Base-by-base conservation (phyloP, 2,797 vertebrate genomes). In the Eulemur rubriventer region DNA sequence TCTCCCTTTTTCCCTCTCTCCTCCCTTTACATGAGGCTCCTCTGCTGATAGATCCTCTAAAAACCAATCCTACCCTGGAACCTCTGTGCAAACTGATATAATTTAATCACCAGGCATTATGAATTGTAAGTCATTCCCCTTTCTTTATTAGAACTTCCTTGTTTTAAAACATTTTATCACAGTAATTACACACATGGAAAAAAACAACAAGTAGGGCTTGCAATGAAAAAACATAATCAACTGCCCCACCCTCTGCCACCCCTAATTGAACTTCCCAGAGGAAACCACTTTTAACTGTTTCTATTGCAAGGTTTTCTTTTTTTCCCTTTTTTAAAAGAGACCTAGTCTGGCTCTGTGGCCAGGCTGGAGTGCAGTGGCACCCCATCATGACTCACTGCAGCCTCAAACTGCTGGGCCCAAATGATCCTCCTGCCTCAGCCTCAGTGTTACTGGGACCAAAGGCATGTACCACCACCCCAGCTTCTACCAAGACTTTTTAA, bases 141-240 rank as follows among this genome's bases (percentile, higher is more conserved):
- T 84, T 65, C 8, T 78, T 83, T 84, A 63, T 67, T 87, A 83
- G 73, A 52, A 65, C 59, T 65, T 70, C 72, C 73, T 90, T 91
- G 65, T 90, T 94, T 93, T 38, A 83, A 82, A 94, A 89, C 1
- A 63, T 67, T 67, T 95, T 78, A 85, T 43, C 50, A 50, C 38
- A 86, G 46, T 82, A 96, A 95, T 92, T 67, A 87, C 75, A 88
- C 7, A 78, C 7, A 59, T 26, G 10, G 7, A 35, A 85, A 95
- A 86, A 82, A 76, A 10, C 16, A 48, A 93, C 26, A 48, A 93
- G 41, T 55, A 59, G 30, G 20, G 13, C 17, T 91, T 85, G 33
- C 73, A 61, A 50, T 63, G 57, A 91, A 93, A 94, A 83, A 75
- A 10, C 0, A 6, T 12, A 33, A 20, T 83, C 67, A 81, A 75